Base-by-base conservation (phyloP, 1,140 invertebrate species). In the Drosophila gunungcola region DNA sequence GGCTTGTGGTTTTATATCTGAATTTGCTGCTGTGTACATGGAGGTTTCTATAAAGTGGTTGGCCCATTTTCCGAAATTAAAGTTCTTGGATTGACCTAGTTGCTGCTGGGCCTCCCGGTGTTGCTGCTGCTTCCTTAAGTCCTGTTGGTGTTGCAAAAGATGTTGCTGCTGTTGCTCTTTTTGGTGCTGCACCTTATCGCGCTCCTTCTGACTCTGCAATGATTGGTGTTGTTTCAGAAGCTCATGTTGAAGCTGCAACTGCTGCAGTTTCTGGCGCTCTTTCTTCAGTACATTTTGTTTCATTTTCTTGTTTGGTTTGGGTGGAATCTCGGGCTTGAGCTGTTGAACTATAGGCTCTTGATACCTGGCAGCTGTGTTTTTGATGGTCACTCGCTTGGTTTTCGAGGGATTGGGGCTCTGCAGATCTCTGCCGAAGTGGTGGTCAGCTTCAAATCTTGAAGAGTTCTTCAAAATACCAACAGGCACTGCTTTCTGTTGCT, bases 41-140 rank as follows among this genome's bases (percentile, higher is more conserved):
- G 39, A 32, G 0, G 25, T 13, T 4, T 54, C 51, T 0, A 75
- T 11, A 10, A 57, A 53, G 3, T 10, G 21, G 29, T 54, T 58
- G 25, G 53, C 73, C 0, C 9, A 39, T 53, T 76, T 76, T 0
- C 73, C 73, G 7, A 76, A 67, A 57, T 76, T 76, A 6, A 76
- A 76, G 7, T 2, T 49, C 0, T 3, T 13, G 3, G 21, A 6
- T 21, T 3, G 3, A 36, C 32, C 27, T 4, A 21, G 27, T 6
- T 48, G 25, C 10, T 11, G 9, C 6, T 9, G 32, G 3, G 5
- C 0, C 16, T 13, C 25, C 12, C 7, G 43, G 7, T 27, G n/a
- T 10, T 55, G n/a, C 7, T 21, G n/a, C n/a, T n/a, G 58, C 25
- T 36, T 51, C 4, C 9, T 10, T 11, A 32, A 34, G 6, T 34